phyloP scores from a whole-genome alignment of 2,113 vertebrate genomes.

The Petrocephalus microphthalmus region DNA sequence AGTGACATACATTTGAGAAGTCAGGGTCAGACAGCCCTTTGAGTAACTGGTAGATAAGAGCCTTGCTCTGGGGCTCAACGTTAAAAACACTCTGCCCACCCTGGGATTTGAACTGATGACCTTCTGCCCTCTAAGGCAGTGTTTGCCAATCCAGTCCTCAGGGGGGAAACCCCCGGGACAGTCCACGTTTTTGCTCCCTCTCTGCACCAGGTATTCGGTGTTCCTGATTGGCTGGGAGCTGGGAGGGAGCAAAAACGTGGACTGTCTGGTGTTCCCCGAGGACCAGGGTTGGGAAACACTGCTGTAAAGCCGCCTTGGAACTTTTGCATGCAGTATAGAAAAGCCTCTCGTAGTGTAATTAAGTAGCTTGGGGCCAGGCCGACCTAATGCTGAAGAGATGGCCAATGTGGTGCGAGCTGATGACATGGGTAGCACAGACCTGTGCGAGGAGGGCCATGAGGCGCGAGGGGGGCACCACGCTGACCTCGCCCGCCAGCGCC shows the following conservation, averaged over 20 bases:
- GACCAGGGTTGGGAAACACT: too few relatives aligned
- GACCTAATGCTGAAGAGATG: background rate
- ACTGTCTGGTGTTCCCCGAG: too few relatives aligned
- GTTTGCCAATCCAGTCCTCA: too few relatives aligned
- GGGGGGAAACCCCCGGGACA: too few relatives aligned
- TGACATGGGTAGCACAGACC: slow-evolving; percentile 51
- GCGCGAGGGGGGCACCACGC: slow-evolving; percentile 93
- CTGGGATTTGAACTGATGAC: background rate
- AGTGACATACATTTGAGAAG: background rate
- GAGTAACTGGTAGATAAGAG: background rate
- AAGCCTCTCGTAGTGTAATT: background rate
- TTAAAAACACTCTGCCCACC: background rate
- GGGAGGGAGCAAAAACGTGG: too few relatives aligned
- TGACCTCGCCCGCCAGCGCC: slow-evolving; percentile 93
- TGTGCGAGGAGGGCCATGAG: slow-evolving; percentile 92
- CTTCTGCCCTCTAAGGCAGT: background rate
- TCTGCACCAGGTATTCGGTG: too few relatives aligned
- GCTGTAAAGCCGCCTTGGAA: background rate
- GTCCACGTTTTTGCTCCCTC: too few relatives aligned
- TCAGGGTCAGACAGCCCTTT: background rate
- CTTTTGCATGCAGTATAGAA: background rate
- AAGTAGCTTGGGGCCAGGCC: background rate
- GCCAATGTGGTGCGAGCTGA: background rate
- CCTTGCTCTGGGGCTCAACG: background rate
- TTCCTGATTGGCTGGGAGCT: too few relatives aligned